Conservation (phyloP, 2,797 vertebrate genomes). For the Enteromius anoplus region DNA sequence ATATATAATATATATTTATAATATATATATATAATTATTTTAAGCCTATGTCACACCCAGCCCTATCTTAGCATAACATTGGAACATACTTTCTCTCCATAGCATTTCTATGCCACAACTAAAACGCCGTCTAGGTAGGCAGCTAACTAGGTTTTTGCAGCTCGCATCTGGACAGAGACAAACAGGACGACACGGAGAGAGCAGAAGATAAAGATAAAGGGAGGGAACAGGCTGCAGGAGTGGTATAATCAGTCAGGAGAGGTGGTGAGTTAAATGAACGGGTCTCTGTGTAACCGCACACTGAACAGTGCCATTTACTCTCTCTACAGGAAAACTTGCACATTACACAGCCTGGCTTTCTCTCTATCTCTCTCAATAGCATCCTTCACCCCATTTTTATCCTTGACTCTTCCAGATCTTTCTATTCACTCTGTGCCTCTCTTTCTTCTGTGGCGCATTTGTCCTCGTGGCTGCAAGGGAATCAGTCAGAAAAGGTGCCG, state of each 20-base stretch:
- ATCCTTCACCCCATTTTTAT: conserved; percentile 40
- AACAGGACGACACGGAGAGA: not conserved
- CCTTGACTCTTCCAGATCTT: conserved; percentile 43
- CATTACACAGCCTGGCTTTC: conserved; percentile 36
- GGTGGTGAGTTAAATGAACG: conserved; percentile 33
- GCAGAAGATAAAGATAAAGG: conserved; percentile 13
- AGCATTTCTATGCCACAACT: not conserved
- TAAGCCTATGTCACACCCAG: too few relatives aligned
- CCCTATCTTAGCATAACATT: too few relatives aligned
- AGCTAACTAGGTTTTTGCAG: conserved; percentile 31
- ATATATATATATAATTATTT: too few relatives aligned
- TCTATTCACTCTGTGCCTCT: conserved; percentile 31
- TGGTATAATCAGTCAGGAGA: conserved; percentile 43
- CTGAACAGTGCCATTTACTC: conserved; percentile 51
- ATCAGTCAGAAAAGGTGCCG: conserved; percentile 10
- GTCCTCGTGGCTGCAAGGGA: conserved; percentile 14
- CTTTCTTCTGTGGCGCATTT: conserved; percentile 18
- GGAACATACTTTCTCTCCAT: not conserved
- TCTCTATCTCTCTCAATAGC: conserved; percentile 22
- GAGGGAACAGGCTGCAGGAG: conserved; percentile 28
- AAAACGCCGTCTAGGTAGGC: conserved; percentile 4
- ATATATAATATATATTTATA: too few relatives aligned
- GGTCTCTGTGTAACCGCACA: conserved; percentile 33
- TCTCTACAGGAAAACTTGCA: conserved; percentile 29
- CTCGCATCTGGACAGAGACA: not conserved